These are phyloP conservation scores for Mylabris sibirica DNA, from an alignment of 2,888 invertebrate species.

Conservation along the genomic window DNA sequence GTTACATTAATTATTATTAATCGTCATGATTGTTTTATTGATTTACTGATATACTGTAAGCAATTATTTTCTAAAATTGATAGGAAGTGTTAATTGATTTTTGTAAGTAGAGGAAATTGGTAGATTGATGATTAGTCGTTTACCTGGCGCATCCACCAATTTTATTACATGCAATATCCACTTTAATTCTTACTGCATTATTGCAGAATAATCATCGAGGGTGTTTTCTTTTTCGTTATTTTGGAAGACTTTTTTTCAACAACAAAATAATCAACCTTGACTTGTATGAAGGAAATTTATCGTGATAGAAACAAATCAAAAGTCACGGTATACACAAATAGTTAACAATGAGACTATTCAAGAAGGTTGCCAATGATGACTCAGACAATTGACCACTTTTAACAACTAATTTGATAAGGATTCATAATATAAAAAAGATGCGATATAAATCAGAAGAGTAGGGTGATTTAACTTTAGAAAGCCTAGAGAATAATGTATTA, in stretches of 20 bases:
- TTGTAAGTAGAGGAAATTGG: not conserved
- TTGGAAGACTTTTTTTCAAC: not conserved
- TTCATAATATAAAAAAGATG: not conserved
- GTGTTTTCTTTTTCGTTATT: not conserved
- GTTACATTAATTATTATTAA: not conserved
- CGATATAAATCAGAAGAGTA: not conserved
- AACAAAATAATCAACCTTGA: not conserved
- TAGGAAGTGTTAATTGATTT: not conserved
- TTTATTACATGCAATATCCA: not conserved
- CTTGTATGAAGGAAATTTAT: not conserved
- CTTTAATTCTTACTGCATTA: not conserved
- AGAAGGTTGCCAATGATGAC: conserved; percentile 3
- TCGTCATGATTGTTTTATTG: not conserved
- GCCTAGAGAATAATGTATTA: not conserved
- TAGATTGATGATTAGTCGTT: not conserved
- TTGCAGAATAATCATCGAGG: not conserved
- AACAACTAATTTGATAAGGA: not conserved
- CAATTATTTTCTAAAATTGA: not conserved
- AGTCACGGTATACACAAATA: not conserved
- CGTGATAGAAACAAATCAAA: conserved; percentile 4
- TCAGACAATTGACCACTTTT: not conserved
- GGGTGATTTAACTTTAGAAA: not conserved
- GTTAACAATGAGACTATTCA: not conserved
- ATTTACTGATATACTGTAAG: not conserved
- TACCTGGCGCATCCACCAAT: conserved; percentile 8